Percentiles rank a stretch among this genome's conserved stretches.
phyloP scores from a whole-genome alignment of 2,113 vertebrate species.

The Sylvilagus bachmani region DNA sequence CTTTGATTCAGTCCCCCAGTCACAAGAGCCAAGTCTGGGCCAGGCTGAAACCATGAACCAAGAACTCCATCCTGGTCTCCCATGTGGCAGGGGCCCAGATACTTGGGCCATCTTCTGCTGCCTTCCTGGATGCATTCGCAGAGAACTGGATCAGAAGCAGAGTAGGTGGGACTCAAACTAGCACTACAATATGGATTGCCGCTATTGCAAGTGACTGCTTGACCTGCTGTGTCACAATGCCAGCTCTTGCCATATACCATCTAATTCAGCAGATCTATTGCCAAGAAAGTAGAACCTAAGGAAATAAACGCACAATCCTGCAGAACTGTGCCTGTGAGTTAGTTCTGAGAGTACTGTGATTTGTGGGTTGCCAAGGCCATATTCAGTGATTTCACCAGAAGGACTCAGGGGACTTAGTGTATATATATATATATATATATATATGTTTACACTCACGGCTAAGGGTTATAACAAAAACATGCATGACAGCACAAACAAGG shows the following conservation, averaged over 20 bases:
- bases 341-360: neutral
- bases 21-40: no score
- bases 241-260: neutral
- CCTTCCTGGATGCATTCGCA: no score
- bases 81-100: no score
- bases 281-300: neutral
- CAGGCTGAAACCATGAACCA: no score
- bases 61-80: no score
- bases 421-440: neutral
- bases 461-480: neutral
- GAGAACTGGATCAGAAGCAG: no score
- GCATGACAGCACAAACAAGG: neutral
- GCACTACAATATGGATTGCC: no score
- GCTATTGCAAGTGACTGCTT: no score
- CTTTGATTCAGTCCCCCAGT: no score
- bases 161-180: no score
- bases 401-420: neutral
- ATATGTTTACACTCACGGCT: neutral
- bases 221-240: no score
- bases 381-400: neutral
- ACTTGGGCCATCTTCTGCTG: no score
- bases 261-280: constrained; percentile 15
- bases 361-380: neutral
- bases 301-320: neutral
- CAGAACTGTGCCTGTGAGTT: neutral